These are phyloP conservation scores for Eulemur coronatus DNA, from an alignment of 2,797 vertebrate genomes.

Conservation along the genomic window DNA sequence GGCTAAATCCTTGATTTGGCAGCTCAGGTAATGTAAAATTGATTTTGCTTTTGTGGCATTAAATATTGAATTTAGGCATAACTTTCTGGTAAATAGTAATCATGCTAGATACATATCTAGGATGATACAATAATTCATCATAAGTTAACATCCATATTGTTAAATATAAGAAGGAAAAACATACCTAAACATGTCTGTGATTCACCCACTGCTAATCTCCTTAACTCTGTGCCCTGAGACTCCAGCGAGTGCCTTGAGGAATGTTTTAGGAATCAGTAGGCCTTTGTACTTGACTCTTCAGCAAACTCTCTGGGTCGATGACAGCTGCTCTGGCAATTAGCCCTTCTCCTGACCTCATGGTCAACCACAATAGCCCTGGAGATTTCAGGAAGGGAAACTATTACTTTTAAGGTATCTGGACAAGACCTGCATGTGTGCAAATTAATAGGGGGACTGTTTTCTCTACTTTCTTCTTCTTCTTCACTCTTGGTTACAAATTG, in stretches of 20 bases:
- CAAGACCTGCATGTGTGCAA: conserved; percentile 76
- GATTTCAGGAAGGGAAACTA: conserved; percentile 67
- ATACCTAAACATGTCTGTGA: neutral
- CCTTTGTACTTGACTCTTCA: conserved; percentile 68
- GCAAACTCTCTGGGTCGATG: conserved; percentile 46
- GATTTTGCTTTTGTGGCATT: neutral
- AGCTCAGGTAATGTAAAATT: neutral
- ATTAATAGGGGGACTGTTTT: conserved; percentile 76
- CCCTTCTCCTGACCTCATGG: conserved; percentile 75
- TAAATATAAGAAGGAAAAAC: neutral
- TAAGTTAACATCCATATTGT: neutral
- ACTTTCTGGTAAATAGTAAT: neutral
- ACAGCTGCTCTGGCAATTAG: conserved; percentile 83
- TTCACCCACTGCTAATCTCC: neutral
- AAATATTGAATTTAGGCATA: neutral
- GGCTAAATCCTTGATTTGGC: neutral
- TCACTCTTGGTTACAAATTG: conserved; percentile 76
- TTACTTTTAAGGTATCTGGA: conserved; percentile 80
- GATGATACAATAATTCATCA: neutral
- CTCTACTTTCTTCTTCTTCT: conserved; percentile 66
- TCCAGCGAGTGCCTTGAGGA: neutral
- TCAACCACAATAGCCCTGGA: conserved; percentile 76
- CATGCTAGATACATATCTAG: neutral
- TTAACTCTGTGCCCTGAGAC: neutral
- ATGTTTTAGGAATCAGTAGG: conserved; percentile 43